A percentile compares a stretch with the other conserved stretches of the same genome.
phyloP scores from a whole-genome alignment of 35 echinoderm and acorn worm genomes.

The Heliocidaris tuberculata region DNA sequence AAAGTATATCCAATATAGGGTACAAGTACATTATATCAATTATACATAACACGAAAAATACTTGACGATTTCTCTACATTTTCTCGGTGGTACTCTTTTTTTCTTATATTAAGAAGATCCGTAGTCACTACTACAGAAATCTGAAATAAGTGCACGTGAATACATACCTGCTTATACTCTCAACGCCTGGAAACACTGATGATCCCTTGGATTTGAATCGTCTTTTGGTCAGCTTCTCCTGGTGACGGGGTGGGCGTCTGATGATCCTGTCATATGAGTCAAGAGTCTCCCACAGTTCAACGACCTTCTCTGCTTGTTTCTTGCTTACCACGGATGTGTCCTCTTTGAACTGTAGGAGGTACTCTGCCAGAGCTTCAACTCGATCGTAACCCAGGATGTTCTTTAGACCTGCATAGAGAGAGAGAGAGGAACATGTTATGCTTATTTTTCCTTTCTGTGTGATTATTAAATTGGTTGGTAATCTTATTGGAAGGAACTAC shows the following conservation, averaged over 20 bases:
- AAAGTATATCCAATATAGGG: background rate
- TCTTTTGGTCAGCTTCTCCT: conserved; percentile 43
- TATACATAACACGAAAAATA: no score
- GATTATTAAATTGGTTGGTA: no score
- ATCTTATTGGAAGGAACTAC: no score
- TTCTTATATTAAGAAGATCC: background rate
- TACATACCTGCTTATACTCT: conserved; percentile 56
- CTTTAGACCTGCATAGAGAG: conserved; percentile 42
- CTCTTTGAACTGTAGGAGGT: conserved; percentile 44
- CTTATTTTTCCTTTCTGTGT: background rate
- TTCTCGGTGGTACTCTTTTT: background rate
- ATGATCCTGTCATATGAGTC: conserved; percentile 44
- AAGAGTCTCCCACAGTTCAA: conserved; percentile 46
- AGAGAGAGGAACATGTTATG: background rate
- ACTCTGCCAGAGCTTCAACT: conserved; percentile 52
- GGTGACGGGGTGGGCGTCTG: conserved; percentile 19
- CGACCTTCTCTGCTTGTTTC: conserved; percentile 26
- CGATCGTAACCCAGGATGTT: conserved; percentile 47
- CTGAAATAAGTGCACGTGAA: background rate
- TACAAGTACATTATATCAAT: background rate
- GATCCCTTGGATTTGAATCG: conserved; percentile 42
- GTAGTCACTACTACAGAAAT: no score
- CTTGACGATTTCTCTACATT: no score
- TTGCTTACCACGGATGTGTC: conserved; percentile 29
- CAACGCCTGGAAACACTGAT: no score